Base-by-base conservation (phyloP, 2,888 invertebrate genomes). In the Drosophila mimetica region DNA sequence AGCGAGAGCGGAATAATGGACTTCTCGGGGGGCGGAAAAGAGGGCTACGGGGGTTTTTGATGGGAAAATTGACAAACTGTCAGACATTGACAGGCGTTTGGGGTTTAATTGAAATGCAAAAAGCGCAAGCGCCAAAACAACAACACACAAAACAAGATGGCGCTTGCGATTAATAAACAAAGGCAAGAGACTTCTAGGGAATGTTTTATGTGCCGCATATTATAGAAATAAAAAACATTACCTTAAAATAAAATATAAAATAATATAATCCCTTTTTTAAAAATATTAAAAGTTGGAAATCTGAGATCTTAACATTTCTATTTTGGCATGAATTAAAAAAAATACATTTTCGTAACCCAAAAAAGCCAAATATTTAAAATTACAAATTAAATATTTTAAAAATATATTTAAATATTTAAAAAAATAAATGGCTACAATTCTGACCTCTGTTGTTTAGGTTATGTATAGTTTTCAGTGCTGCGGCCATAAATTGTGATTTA, bases 51-150 rank as follows among this genome's bases (percentile, higher is more conserved):
- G 28, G 37, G 36, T 22, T 6, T 39, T 18, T 48, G 55, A 55
- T 63, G 46, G 52, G 46, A 67, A 73, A 71, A 85, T 83, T 87
- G 85, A 86, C 79, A 86, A 80, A 80, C 88, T 86, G 88, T 86
- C 85, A 86, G 80, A 86, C 79, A 79, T 87, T 86, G 85, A 81
- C 79, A 74, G 79, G 75, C 73, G 71, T 71, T 87, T 82, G 84
- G 77, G 79, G 76, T 87, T 83, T 86, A 88, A 86, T 86, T 86
- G 88, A 88, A 83, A 86, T 86, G 88, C 86, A 88, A 86, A 82
- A 86, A 79, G 88, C 88, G 86, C 88, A 88, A 86, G 86, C 86
- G 86, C 86, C 88, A 88, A 83, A 65, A 70, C 70, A 70, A 70
- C 70, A 70, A 71, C 32, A 47, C 39, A 74, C 67, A 52, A 75